Conservation (phyloP, 2,797 vertebrate genomes). For the Sebastiscus tertius region DNA sequence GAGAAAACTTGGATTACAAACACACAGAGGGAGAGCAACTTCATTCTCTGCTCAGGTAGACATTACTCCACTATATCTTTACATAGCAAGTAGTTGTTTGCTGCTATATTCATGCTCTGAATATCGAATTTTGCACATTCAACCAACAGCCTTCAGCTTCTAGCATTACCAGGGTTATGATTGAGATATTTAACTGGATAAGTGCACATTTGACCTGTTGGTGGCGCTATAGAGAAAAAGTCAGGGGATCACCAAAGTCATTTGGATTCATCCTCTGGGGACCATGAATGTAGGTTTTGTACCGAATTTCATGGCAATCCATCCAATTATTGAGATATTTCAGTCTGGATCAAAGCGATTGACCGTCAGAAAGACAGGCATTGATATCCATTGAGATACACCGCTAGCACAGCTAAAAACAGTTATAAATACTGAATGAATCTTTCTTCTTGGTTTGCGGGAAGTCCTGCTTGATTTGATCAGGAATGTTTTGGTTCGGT, state of each 20-base stretch:
- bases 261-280: neutral
- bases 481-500: neutral
- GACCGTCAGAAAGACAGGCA: neutral
- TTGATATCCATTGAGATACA: neutral
- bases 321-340: neutral
- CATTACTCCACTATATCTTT: too few relatives aligned
- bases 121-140: too few relatives aligned
- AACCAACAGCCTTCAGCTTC: neutral
- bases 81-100: too few relatives aligned
- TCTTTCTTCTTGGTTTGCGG: neutral
- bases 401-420: neutral
- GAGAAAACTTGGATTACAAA: too few relatives aligned
- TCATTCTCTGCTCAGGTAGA: too few relatives aligned
- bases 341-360: too few relatives aligned
- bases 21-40: too few relatives aligned
- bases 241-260: neutral
- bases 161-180: neutral
- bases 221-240: neutral
- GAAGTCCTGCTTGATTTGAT: conserved; percentile 5
- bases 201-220: neutral
- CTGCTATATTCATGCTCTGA: too few relatives aligned
- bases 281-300: neutral
- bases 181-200: neutral
- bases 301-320: neutral
- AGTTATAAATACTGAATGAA: neutral